These are phyloP conservation scores for Stegophylla sp. DNA, from an alignment of 2,888 invertebrate species.

Conservation along the genomic window DNA sequence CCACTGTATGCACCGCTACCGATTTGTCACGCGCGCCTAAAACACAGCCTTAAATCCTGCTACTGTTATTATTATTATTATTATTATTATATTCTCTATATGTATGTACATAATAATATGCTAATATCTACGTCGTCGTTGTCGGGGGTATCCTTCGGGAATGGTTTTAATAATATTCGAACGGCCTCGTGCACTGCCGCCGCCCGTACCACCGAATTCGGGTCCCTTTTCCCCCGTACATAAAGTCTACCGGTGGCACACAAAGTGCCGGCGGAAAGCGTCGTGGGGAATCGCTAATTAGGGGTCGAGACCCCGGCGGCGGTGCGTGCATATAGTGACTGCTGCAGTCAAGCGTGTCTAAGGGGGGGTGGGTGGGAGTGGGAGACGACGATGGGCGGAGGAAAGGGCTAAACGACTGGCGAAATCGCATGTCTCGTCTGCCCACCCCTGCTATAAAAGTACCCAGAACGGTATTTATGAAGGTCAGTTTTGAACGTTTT, in stretches of 20 bases:
- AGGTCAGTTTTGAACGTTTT: too few relatives aligned
- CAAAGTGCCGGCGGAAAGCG: not conserved
- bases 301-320: not conserved
- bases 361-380: too few relatives aligned
- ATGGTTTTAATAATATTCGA: constrained; percentile 42
- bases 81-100: not conserved
- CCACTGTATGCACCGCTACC: not conserved
- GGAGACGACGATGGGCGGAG: too few relatives aligned
- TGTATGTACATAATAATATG: constrained; percentile 15
- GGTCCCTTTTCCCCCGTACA: not conserved
- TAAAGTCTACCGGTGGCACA: not conserved
- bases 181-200: not conserved
- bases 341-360: too few relatives aligned
- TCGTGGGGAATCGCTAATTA: constrained; percentile 37
- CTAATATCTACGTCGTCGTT: not conserved
- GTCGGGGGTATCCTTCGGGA: constrained; percentile 38
- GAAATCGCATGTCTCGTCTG: too few relatives aligned
- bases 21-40: too few relatives aligned
- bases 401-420: constrained; percentile 4
- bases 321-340: not conserved
- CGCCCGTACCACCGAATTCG: not conserved
- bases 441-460: too few relatives aligned
- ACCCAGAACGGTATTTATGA: too few relatives aligned
- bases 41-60: not conserved
- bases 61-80: not conserved